Evolutionary conservation across 2,797 vertebrate genomes (phyloP), one percentile per base, ranked within the genome.

Genomic region (Xerus rutilus): DNA sequence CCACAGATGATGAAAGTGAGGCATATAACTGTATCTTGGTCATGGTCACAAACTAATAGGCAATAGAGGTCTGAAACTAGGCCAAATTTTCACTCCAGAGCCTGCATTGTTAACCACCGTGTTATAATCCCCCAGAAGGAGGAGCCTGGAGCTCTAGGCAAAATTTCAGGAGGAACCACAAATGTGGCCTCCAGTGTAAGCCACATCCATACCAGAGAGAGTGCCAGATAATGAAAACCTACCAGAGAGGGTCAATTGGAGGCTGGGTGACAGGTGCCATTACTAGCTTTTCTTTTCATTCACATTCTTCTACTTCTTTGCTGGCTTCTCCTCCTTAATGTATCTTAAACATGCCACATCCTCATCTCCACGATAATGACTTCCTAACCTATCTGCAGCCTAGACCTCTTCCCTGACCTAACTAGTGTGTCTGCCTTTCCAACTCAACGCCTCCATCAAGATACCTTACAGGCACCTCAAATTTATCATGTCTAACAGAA

Each of bases 61-160:
- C 70, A 25, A 88, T 5, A 82, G 13, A 90, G 65, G 49, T 87
- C 83, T 92, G 35, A 96, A 90, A 82, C 13, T n/a, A 83, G 45
- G 49, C 32, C 39, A 39, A 39, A 78, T 17, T 77, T 39, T 49
- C 70, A 89, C 64, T 72, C 86, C 32, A 85, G 62, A 84, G 43
- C 77, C n/a, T 86, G 4, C 73, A 28, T 85, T 91, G 39, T 85
- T 89, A 91, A 81, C 73, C 52, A 85, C 43, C n/a, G 10, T n/a
- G n/a, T 59, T 89, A 88, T 86, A 52, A 82, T 70, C 12, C n/a
- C 67, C 52, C 45, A 81, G n/a, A 5, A 57, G 54, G 12, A 59
- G 57, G 52, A 59, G 17, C 7, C 28, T 43, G 35, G 52, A 32
- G 35, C 30, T 45, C 83, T 43, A 13, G 83, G 57, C 73, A 91